These are phyloP conservation scores for Agonopterix heracliana DNA, from an alignment of 2,888 invertebrate genomes.

Conservation along the genomic window DNA sequence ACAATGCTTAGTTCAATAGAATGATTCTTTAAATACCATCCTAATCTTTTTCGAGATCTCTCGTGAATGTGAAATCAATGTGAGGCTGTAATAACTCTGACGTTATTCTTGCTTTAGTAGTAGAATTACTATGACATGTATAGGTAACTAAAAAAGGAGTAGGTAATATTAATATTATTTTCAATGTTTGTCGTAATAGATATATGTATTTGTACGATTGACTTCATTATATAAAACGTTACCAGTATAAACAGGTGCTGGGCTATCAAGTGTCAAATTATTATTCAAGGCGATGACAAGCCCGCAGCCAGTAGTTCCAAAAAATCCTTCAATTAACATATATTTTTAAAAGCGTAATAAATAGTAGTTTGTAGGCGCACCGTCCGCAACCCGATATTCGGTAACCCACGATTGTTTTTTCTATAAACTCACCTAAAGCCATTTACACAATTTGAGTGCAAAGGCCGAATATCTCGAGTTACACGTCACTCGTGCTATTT, in stretches of 20 bases:
- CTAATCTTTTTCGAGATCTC: too few species aligned
- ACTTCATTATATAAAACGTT: neutral
- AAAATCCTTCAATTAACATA: constrained; percentile 11
- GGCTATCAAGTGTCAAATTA: constrained; percentile 39
- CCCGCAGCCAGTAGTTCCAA: constrained; percentile 18
- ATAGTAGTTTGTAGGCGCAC: constrained; percentile 26
- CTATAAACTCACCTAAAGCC: constrained; percentile 64
- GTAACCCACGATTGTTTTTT: constrained; percentile 51
- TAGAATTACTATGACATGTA: too few species aligned
- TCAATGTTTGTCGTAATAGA: too few species aligned
- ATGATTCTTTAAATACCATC: too few species aligned
- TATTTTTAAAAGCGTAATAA: constrained; percentile 22
- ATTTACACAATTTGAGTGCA: constrained; percentile 67
- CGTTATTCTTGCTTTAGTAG: too few species aligned
- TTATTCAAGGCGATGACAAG: constrained; percentile 37
- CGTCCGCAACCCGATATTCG: constrained; percentile 35
- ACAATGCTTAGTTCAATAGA: constrained; percentile 32
- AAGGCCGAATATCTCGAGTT: constrained; percentile 57
- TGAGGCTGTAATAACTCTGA: too few species aligned
- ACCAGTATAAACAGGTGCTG: constrained; percentile 30
- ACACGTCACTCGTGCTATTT: constrained; percentile 60
- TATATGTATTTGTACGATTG: too few species aligned
- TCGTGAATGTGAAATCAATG: too few species aligned
- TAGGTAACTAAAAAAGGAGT: too few species aligned
- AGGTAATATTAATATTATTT: too few species aligned